A percentile compares a stretch with the other conserved stretches of the same genome.
Evolutionary conservation across 2,888 invertebrate species (phyloP).

Genomic region (Imbricaverruca yamaguchii): DNA sequence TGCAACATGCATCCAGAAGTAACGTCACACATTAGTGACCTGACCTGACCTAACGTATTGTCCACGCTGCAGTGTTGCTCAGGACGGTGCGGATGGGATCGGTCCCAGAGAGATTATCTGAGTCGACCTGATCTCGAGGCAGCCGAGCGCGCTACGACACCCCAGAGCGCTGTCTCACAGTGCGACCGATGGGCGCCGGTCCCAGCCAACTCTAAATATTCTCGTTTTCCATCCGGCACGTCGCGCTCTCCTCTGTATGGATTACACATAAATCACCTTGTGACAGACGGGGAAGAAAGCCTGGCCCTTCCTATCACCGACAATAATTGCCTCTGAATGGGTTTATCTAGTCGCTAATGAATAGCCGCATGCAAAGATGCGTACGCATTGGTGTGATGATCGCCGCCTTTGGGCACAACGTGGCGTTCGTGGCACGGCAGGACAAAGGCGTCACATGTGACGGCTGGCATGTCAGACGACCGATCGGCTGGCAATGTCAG

Average conservation of each 20-base stretch:
- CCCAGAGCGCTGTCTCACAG: not conserved
- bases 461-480: not conserved
- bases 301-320: slow-evolving; percentile 9
- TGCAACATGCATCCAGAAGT: no score
- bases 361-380: slow-evolving; percentile 19
- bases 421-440: not conserved
- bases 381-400: not conserved
- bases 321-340: slow-evolving; percentile 21
- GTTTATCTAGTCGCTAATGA: slow-evolving; percentile 16
- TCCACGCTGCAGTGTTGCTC: no score
- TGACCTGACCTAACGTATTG: no score
- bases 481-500: not conserved
- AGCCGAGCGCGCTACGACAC: no score
- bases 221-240: not conserved
- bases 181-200: not conserved
- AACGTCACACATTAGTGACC: no score
- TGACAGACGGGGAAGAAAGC: slow-evolving; percentile 6
- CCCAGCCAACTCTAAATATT: no score
- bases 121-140: no score
- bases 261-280: slow-evolving; percentile 11
- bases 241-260: not conserved
- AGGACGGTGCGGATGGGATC: no score
- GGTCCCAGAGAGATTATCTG: no score
- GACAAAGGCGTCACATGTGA: not conserved
- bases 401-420: not conserved